A percentile compares a stretch with the other conserved stretches of the same genome.
Evolutionary conservation across 2,888 invertebrate genomes (phyloP).

Genomic region (Brenthis daphne): DNA sequence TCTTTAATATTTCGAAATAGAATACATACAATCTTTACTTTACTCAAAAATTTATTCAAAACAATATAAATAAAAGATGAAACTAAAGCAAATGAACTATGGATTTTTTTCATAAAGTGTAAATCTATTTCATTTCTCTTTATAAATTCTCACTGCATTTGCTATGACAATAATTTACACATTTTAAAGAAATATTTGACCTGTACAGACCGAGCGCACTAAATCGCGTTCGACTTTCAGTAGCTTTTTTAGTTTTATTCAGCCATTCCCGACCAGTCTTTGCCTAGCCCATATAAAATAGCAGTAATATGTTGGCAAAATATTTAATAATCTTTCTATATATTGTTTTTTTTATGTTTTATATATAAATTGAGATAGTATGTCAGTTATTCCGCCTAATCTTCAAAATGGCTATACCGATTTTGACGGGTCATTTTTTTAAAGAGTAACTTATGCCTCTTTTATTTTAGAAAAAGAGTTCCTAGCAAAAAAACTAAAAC

Average conservation of each 20-base stretch:
- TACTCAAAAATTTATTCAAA: no score
- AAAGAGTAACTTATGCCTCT: no score
- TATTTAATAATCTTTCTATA: slow-evolving; percentile 4
- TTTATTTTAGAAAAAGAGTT: no score
- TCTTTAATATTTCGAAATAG: no score
- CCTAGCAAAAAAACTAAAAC: no score
- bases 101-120: background rate
- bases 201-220: slow-evolving; percentile 27
- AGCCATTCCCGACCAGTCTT: slow-evolving; percentile 22
- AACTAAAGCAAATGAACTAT: no score
- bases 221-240: slow-evolving; percentile 35
- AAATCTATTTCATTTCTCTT: slow-evolving; percentile 3
- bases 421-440: no score
- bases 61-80: no score
- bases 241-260: slow-evolving; percentile 28
- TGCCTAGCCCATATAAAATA: slow-evolving; percentile 25
- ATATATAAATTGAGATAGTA: no score
- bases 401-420: no score
- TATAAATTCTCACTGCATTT: slow-evolving; percentile 9
- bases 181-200: slow-evolving; percentile 28
- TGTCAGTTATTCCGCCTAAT: no score
- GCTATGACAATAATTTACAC: slow-evolving; percentile 23
- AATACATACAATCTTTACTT: no score
- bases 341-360: background rate
- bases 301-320: slow-evolving; percentile 2